phyloP scores from a whole-genome alignment of 2,113 vertebrate species.

The Nesoenas mayeri region DNA sequence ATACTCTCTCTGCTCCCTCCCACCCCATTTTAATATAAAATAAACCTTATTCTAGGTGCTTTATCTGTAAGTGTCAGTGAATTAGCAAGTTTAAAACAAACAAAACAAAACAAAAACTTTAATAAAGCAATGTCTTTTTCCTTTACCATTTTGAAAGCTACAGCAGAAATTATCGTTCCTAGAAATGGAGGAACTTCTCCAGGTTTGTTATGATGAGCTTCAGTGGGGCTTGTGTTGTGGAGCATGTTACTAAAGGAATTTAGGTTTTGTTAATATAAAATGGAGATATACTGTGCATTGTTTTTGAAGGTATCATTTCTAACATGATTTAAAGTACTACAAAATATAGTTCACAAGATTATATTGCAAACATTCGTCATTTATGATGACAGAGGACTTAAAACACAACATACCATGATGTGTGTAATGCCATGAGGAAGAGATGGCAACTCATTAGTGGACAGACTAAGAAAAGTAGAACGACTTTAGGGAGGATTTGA shows the following conservation, averaged over 20 bases:
- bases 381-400: neutral
- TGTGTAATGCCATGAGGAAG: neutral
- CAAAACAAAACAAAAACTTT: conserved; percentile 1
- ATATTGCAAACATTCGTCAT: rapidly evolving
- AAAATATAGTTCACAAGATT: neutral
- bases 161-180: conserved; percentile 62
- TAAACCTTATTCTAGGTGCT: neutral
- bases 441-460: neutral
- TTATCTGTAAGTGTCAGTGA: conserved; percentile 55
- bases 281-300: neutral
- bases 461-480: neutral
- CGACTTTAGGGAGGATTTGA: neutral
- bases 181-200: conserved; percentile 38
- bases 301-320: neutral
- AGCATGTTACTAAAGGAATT: neutral
- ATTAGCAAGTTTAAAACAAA: neutral
- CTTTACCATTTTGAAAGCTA: conserved; percentile 55
- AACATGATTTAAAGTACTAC: neutral
- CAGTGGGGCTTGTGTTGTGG: neutral
- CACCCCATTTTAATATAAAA: conserved; percentile 6
- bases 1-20: neutral
- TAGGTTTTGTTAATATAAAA: neutral
- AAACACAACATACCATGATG: neutral
- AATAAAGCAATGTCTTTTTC: conserved; percentile 49
- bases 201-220: neutral